Evolutionary conservation across 2,797 vertebrate species (phyloP).

Genomic region (Lates japonicus): DNA sequence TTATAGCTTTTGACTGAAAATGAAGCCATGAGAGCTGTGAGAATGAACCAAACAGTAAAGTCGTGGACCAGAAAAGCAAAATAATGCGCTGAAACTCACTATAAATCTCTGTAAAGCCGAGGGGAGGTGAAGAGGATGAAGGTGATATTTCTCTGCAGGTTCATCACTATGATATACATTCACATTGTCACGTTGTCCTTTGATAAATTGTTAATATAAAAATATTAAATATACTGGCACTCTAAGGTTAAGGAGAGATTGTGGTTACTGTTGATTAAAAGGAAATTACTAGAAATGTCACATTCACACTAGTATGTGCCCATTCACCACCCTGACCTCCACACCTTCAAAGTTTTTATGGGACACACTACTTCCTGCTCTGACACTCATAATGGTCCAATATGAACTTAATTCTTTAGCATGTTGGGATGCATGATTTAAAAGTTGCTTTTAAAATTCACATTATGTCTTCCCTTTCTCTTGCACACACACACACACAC

Average conservation of each 20-base stretch:
- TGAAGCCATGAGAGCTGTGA: neutral
- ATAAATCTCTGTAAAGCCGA: neutral
- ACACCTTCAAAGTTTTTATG: neutral
- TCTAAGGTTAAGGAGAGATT: neutral
- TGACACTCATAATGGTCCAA: neutral
- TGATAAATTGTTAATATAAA: neutral
- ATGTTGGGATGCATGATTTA: neutral
- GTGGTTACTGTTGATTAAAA: neutral
- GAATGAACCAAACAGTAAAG: neutral
- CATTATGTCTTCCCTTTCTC: slow-evolving; percentile 11
- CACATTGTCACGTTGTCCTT: neutral
- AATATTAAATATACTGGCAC: neutral
- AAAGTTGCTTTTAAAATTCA: slow-evolving; percentile 39
- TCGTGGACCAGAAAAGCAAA: neutral
- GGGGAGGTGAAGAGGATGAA: neutral
- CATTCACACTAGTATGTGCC: neutral
- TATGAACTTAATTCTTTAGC: neutral
- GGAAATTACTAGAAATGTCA: neutral
- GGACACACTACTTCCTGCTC: neutral
- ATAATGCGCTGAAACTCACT: neutral
- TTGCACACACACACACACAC: neutral
- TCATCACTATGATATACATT: neutral
- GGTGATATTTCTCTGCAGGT: neutral
- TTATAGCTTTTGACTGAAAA: neutral
- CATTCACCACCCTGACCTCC: neutral